Evolutionary conservation across 2,797 vertebrate species (phyloP).

Genomic region (Phrynocephalus vlangalii): DNA sequence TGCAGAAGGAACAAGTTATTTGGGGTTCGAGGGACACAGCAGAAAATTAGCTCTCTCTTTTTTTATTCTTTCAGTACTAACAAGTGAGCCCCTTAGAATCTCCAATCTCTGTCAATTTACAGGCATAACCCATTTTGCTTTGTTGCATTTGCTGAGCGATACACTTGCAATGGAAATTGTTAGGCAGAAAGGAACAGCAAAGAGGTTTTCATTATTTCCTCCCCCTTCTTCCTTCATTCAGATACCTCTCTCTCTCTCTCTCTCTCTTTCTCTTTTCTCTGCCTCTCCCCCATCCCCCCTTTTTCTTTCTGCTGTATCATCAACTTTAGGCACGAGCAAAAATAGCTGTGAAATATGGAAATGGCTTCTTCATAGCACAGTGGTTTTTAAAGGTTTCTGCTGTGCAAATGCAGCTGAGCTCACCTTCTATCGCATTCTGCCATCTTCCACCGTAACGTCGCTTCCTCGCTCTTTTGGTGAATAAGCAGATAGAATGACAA

Average conservation of each 20-base stretch:
- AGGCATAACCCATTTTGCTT: conserved; percentile 64
- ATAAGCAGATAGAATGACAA: conserved; percentile 73
- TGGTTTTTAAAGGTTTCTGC: conserved; percentile 77
- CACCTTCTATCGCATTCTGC: conserved; percentile 71
- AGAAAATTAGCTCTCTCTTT: conserved; percentile 40
- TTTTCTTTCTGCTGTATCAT: conserved; percentile 73
- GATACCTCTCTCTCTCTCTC: background rate
- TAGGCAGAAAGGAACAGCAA: conserved; percentile 67
- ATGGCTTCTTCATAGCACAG: conserved; percentile 73
- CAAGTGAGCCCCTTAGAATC: conserved; percentile 21
- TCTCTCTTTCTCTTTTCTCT: background rate
- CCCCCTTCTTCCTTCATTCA: conserved; percentile 54
- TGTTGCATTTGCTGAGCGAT: conserved; percentile 64
- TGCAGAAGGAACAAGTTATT: conserved; percentile 23
- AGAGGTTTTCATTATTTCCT: conserved; percentile 50
- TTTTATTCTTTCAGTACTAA: conserved; percentile 20
- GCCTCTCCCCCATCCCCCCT: background rate
- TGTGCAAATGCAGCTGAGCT: conserved; percentile 75
- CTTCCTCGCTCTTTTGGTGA: conserved; percentile 71
- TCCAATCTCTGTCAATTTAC: conserved; percentile 64
- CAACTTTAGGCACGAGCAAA: conserved; percentile 71
- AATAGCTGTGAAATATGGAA: conserved; percentile 79
- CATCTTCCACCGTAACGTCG: conserved; percentile 65
- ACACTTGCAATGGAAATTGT: conserved; percentile 61
- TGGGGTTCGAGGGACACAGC: background rate